Evolutionary conservation across 2,888 invertebrate genomes (phyloP).

Genomic region (Dichetophora obliterata): DNA sequence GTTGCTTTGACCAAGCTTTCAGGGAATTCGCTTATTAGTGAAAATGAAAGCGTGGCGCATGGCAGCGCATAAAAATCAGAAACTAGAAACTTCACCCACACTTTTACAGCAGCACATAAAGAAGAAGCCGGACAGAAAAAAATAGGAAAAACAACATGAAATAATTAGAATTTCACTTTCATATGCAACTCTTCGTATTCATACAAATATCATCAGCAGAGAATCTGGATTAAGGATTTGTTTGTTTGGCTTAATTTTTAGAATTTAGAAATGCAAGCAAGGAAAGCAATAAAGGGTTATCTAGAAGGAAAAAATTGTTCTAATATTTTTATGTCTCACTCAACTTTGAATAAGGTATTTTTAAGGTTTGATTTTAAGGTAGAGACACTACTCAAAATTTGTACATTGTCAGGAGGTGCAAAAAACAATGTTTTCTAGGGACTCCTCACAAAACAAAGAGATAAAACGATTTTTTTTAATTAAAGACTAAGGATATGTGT

Average conservation of each 20-base stretch:
- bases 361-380: too few species aligned
- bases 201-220: slow-evolving; percentile 5
- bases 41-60: slow-evolving; percentile 35
- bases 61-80: slow-evolving; percentile 38
- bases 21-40: slow-evolving; percentile 40
- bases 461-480: too few species aligned
- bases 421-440: too few species aligned
- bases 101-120: slow-evolving; percentile 48
- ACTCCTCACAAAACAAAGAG: too few species aligned
- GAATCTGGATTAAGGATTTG: slow-evolving; percentile 27
- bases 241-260: slow-evolving; percentile 23
- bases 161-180: slow-evolving; percentile 66
- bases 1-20: slow-evolving; percentile 22
- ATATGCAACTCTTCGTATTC: slow-evolving; percentile 23
- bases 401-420: too few species aligned
- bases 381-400: too few species aligned
- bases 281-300: too few species aligned
- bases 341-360: too few species aligned
- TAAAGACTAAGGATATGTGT: too few species aligned
- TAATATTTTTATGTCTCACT: too few species aligned
- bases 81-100: slow-evolving; percentile 30
- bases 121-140: not conserved
- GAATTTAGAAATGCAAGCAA: too few species aligned
- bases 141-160: slow-evolving; percentile 11
- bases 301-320: too few species aligned